These are phyloP conservation scores for Pollenia labialis DNA, from an alignment of 2,888 invertebrate species.

Conservation along the genomic window DNA sequence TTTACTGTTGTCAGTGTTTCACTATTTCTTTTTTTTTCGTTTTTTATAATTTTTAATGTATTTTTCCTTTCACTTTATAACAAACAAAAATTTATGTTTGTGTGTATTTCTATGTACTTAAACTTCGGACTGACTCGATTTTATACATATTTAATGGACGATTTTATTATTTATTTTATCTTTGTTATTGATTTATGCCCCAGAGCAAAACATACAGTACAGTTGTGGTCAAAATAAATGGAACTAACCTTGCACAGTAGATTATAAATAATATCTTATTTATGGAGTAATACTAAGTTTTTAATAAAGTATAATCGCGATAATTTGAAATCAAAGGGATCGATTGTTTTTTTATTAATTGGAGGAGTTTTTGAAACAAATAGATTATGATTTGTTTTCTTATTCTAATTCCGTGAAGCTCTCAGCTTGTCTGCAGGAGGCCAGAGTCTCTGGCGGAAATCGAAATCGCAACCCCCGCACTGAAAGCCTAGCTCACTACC, in stretches of 20 bases:
- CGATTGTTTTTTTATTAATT: no score
- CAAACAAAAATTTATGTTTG: slow-evolving; percentile 1
- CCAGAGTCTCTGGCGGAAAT: no score
- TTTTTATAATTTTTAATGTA: slow-evolving; percentile 52
- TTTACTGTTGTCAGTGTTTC: slow-evolving; percentile 27
- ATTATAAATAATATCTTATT: no score
- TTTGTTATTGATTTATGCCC: slow-evolving; percentile 67
- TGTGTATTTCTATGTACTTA: slow-evolving; percentile 6
- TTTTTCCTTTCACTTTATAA: slow-evolving; percentile 70
- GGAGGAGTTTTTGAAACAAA: no score
- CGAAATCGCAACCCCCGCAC: no score
- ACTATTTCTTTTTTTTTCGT: not conserved
- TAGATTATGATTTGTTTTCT: no score
- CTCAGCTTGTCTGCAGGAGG: no score
- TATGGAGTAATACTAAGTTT: no score
- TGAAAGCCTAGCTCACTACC: no score
- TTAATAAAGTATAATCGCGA: no score
- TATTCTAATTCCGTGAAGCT: no score
- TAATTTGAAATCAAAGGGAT: no score
- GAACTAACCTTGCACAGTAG: not conserved
- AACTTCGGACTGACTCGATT: slow-evolving; percentile 11
- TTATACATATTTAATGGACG: slow-evolving; percentile 64
- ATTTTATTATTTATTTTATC: slow-evolving; percentile 71
- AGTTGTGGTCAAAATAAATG: slow-evolving; percentile 10
- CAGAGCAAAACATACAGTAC: slow-evolving; percentile 36